A percentile compares a stretch with the other conserved stretches of the same genome.
Conservation (phyloP, 2,888 invertebrate species). For the Napeogenes inachia region DNA sequence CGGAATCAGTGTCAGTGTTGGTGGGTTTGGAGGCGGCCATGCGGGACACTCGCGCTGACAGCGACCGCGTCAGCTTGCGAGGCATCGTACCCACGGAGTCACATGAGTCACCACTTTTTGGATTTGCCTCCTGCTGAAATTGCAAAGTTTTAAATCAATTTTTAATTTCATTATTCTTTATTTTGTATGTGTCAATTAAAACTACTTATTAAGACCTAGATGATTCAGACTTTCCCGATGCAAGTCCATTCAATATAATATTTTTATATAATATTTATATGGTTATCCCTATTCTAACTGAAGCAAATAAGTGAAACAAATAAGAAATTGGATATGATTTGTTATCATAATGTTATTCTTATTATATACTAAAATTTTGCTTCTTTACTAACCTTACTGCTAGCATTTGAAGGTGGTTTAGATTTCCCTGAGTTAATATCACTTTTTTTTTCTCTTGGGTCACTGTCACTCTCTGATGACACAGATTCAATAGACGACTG, state of each 20-base stretch:
- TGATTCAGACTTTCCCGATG: too few species aligned
- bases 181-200: too few species aligned
- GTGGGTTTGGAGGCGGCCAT: slow-evolving; percentile 75
- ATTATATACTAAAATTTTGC: background rate
- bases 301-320: too few species aligned
- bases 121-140: slow-evolving; percentile 47
- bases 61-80: slow-evolving; percentile 83
- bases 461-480: slow-evolving; percentile 67
- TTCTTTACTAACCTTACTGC: slow-evolving; percentile 43
- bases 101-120: slow-evolving; percentile 52
- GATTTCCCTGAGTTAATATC: slow-evolving; percentile 56
- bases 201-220: too few species aligned
- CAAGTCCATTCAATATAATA: too few species aligned
- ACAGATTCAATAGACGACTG: slow-evolving; percentile 68
- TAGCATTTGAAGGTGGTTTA: slow-evolving; percentile 50
- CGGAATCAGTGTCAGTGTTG: slow-evolving; percentile 82
- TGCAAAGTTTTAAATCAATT: slow-evolving; percentile 5
- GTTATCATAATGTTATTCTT: too few species aligned
- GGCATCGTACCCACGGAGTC: slow-evolving; percentile 63
- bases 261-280: too few species aligned
- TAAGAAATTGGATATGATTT: too few species aligned
- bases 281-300: too few species aligned
- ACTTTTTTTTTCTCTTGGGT: slow-evolving; percentile 56
- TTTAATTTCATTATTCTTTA: background rate
- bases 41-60: slow-evolving; percentile 82